Base-by-base conservation (phyloP, 2,113 vertebrate species). In the Otis tarda region DNA sequence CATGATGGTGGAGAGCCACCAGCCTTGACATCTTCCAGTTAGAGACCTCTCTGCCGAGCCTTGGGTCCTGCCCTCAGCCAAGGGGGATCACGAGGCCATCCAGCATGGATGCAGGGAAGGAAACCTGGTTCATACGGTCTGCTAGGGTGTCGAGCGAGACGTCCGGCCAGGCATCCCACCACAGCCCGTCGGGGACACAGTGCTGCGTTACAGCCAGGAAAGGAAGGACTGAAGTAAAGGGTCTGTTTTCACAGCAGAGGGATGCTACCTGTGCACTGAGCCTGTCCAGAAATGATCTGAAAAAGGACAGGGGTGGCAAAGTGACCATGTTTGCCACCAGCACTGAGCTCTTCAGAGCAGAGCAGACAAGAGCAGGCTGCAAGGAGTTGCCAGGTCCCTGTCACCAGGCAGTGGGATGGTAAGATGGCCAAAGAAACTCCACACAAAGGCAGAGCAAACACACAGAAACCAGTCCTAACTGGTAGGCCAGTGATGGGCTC, bases 111-210 rank as follows among this genome's bases (percentile, higher is more conserved):
- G 43, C 0, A 1, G 74, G 56, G 75, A 88, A 90, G 65, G 31
- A 78, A 60, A 82, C 3, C 16, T 65, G 55, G 1, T 33, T 67
- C 39, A 3, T 23, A 30, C 22, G 37, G 24, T 77, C 63, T 90
- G 33, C 52, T 65, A 30, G 30, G n/a, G 9, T 81, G 56, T 53
- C 45, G 57, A 53, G 56, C 1, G 9, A 59, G 43, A 23, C 33
- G 33, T 70, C 28, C 0, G 0, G 27, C 64, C 87, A 74, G 35
- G n/a, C n/a, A 16, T 59, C 33, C 52, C 63, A 25, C 8, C 63
- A 73, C 35, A 60, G 37, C 14, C 16, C 61, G 45, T 21, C 1
- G 0, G 65, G 84, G 52, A 70, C 28, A 9, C 0, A 1, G 14
- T 24, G 63, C 57, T 56, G 18, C 3, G 2, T 45, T 59, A 28